Percentiles rank a stretch among this genome's conserved stretches.
Conservation (phyloP, 1,140 invertebrate genomes). For the Hetaerina americana region DNA sequence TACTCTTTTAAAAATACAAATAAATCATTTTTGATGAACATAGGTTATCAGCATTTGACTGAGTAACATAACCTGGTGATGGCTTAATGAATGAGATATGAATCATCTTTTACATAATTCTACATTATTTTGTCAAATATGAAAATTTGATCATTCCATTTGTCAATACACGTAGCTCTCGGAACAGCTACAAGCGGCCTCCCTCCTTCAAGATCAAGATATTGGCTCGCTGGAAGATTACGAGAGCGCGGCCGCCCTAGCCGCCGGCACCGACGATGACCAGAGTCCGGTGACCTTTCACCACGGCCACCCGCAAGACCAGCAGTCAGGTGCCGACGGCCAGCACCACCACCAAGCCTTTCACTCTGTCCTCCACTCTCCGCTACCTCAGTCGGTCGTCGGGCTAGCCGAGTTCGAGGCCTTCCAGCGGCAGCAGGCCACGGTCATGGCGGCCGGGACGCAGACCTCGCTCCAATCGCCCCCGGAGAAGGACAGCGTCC, state of each 20-base stretch:
- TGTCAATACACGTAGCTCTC: conserved; percentile 18
- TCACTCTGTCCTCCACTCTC: conserved; percentile 58
- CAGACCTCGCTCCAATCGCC: neutral
- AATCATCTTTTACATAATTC: too few species aligned
- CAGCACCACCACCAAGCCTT: conserved; percentile 45
- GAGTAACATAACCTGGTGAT: too few species aligned
- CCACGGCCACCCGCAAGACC: neutral
- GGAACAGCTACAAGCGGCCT: conserved; percentile 38
- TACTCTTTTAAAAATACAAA: too few species aligned
- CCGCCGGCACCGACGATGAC: conserved; percentile 14
- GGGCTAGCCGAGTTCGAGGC: conserved; percentile 68
- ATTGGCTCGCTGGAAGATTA: conserved; percentile 53
- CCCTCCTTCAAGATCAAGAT: conserved; percentile 47
- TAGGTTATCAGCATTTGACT: too few species aligned
- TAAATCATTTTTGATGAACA: too few species aligned
- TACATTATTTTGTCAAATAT: too few species aligned
- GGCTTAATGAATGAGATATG: too few species aligned
- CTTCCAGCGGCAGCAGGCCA: conserved; percentile 29
- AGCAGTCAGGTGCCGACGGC: conserved; percentile 20
- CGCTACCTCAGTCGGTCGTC: conserved; percentile 43
- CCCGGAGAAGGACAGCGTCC: neutral
- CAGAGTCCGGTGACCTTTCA: neutral
- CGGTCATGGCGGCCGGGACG: neutral
- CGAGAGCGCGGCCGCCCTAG: conserved; percentile 16
- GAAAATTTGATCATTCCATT: too few species aligned